Evolutionary conservation across 2,797 vertebrate species (phyloP), one percentile per base, ranked within the genome.

Genomic region (Lutjanus campechanus): DNA sequence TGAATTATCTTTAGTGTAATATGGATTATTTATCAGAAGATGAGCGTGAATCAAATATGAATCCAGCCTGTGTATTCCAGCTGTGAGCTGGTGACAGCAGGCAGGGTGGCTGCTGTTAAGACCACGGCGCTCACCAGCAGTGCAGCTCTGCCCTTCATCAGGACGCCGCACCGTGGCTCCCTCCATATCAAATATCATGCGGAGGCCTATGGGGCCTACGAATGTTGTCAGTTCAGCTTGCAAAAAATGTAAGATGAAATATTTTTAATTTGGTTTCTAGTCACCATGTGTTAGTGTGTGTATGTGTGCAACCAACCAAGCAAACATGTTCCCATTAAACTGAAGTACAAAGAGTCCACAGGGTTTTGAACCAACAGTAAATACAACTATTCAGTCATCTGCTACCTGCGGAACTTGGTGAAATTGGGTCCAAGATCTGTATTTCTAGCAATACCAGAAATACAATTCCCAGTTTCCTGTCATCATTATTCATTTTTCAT

Each of bases 21-120:
- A 75, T 81, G 77, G 85, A 85, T 90, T 89, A 86, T 17, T 74
- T 67, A 79, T 91, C 85, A 84, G 46, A 75, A 81, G 83, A 85
- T 50, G 76, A 88, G 81, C 73, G 51, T 65, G 81, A 85, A 88
- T 87, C 79, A 79, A 82, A 66, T 25, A 65, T 73, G 81, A 82
- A 81, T 67, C n/a, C 59, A 50, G 84, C 47, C 66, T 76, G 82
- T 56, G 91, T 60, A 15, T 79, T 88, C 82, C 83, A 63, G 86
- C 88, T 83, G 81, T 79, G 89, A 86, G 85, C 74, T 43, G 78
- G 69, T 76, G 85, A 79, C 69, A 59, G 77, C 79, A 67, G 82
- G 75, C 61, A 55, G 76, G 67, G 75, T 20, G 74, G 71, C 86
- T 79, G 81, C 78, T 82, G 79, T 73, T 85, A 49, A 73, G 79